A percentile compares a stretch with the other conserved stretches of the same genome.
phyloP scores from a whole-genome alignment of 1,140 invertebrate genomes.

The Acromyrmex heyeri region DNA sequence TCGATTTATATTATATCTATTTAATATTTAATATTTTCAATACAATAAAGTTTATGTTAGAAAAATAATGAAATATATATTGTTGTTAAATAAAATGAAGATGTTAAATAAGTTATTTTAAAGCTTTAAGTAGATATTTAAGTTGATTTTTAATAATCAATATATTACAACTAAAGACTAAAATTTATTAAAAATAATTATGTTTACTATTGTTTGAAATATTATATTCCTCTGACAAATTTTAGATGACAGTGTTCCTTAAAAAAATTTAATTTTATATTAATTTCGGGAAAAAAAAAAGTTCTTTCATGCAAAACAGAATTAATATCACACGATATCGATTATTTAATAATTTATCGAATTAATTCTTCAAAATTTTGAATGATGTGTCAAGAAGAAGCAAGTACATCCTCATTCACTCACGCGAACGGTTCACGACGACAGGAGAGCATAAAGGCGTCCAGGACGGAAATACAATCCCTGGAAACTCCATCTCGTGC shows the following conservation, averaged over 20 bases:
- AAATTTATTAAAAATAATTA: background rate
- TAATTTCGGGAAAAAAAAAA: background rate
- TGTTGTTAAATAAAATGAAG: background rate
- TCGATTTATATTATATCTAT: background rate
- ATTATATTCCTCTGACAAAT: background rate
- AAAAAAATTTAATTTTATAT: background rate
- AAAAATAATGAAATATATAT: background rate
- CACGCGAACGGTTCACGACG: slow-evolving; percentile 32
- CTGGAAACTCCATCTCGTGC: slow-evolving; percentile 70
- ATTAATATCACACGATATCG: background rate
- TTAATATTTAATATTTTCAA: background rate
- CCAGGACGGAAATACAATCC: slow-evolving; percentile 74
- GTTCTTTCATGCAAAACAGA: background rate
- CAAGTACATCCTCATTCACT: slow-evolving; percentile 34
- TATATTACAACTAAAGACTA: background rate
- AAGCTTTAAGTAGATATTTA: background rate
- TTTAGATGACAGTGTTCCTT: background rate
- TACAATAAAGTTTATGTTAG: background rate
- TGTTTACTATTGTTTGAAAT: background rate
- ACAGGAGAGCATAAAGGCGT: slow-evolving; percentile 59
- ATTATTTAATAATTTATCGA: slow-evolving; percentile 3
- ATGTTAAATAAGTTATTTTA: background rate
- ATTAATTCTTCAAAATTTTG: slow-evolving; percentile 13
- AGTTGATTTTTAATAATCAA: background rate
- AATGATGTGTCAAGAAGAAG: slow-evolving; percentile 20